These are phyloP conservation scores for Teleogryllus occipitalis DNA, from an alignment of 1,140 invertebrate species.

Conservation along the genomic window DNA sequence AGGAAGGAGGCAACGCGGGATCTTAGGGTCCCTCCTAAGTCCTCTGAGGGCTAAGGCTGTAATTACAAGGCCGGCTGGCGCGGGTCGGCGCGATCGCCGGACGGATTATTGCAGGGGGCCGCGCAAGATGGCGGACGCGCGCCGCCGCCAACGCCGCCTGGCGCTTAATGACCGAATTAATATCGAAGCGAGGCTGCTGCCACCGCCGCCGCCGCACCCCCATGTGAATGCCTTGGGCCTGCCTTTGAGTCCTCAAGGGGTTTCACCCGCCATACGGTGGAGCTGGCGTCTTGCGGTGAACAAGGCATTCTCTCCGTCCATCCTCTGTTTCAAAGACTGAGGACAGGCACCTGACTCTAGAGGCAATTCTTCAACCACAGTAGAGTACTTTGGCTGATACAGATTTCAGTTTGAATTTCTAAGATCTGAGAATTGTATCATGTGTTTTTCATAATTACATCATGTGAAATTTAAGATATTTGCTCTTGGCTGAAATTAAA, in stretches of 20 bases:
- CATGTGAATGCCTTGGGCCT: neutral
- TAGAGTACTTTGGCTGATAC: too few relatives aligned
- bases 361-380: too few relatives aligned
- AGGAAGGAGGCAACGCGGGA: neutral
- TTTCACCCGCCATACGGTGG: too few relatives aligned
- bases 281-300: too few relatives aligned
- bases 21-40: neutral
- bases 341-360: too few relatives aligned
- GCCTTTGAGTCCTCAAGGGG: neutral
- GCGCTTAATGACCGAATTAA: neutral
- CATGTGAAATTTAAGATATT: too few relatives aligned
- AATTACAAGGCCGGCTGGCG: constrained; percentile 2
- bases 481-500: too few relatives aligned
- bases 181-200: neutral
- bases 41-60: neutral
- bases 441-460: too few relatives aligned
- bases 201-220: neutral
- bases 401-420: too few relatives aligned
- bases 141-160: neutral
- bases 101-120: neutral
- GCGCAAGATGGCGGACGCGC: neutral
- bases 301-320: too few relatives aligned
- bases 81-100: neutral
- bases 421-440: too few relatives aligned
- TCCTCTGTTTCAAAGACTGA: too few relatives aligned